phyloP scores from a whole-genome alignment of 2,888 invertebrate genomes.

The Altica lythri region DNA sequence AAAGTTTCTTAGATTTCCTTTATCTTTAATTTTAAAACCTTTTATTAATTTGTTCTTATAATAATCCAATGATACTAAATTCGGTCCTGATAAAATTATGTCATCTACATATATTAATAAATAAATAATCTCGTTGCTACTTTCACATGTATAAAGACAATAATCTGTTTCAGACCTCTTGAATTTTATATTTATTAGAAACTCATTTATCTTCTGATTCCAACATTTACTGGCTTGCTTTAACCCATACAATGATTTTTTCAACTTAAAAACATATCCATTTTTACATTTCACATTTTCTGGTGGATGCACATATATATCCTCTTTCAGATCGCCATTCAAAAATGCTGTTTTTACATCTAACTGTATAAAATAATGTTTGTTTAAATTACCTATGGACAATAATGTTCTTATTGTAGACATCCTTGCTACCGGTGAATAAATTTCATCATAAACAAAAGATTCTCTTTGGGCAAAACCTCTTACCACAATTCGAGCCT shows the following conservation, averaged over 20 bases:
- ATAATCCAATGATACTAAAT: conserved; percentile 17
- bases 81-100: conserved; percentile 16
- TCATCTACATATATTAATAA: conserved; percentile 22
- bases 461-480: not conserved
- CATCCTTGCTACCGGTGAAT: not conserved
- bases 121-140: too few species aligned
- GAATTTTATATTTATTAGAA: too few species aligned
- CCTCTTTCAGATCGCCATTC: not conserved
- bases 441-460: not conserved
- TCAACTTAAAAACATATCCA: not conserved
- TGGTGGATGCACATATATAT: not conserved
- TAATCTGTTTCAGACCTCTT: too few species aligned
- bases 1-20: conserved; percentile 32
- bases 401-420: not conserved
- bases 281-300: not conserved
- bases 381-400: not conserved
- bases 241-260: not conserved
- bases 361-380: not conserved
- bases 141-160: too few species aligned
- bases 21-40: conserved; percentile 30
- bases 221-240: not conserved
- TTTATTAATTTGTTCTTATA: conserved; percentile 14
- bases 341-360: not conserved
- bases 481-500: not conserved
- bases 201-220: not conserved